These are phyloP conservation scores for Tyto alba DNA, from an alignment of 2,113 vertebrate genomes.

Conservation along the genomic window DNA sequence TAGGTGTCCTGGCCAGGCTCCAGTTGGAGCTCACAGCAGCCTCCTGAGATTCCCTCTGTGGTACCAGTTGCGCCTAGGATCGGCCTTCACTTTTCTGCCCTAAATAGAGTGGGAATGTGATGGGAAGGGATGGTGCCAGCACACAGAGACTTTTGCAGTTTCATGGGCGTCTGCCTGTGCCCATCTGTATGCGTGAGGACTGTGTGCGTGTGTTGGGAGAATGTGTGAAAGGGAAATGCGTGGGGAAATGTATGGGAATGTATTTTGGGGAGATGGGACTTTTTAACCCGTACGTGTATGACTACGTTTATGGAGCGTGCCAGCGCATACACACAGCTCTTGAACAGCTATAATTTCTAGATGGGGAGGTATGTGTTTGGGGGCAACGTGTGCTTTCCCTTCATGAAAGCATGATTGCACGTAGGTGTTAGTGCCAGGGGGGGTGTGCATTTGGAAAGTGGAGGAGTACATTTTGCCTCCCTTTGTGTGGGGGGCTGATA, in stretches of 20 bases:
- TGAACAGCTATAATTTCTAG: not conserved
- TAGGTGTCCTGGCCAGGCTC: constrained; percentile 31
- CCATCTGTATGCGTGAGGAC: not conserved
- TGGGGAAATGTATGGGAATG: not conserved
- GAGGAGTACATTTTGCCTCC: not conserved
- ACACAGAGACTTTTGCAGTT: not conserved
- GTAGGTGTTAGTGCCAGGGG: not conserved
- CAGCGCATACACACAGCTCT: not conserved
- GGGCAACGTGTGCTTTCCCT: not conserved
- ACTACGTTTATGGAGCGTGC: not conserved
- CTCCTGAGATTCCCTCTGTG: not conserved
- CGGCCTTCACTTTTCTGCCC: constrained; percentile 2
- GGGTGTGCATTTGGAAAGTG: accelerated
- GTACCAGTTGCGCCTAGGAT: not conserved
- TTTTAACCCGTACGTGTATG: not conserved
- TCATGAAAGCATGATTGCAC: not conserved
- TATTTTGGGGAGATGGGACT: not conserved
- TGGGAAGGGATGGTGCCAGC: constrained; percentile 11
- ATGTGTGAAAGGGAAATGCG: not conserved
- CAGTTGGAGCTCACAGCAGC: constrained; percentile 10
- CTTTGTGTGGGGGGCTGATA: not conserved
- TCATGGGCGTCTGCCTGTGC: not conserved
- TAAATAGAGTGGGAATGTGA: not conserved
- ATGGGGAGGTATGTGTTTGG: not conserved
- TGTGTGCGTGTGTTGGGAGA: not conserved